Evolutionary conservation across 2,113 vertebrate genomes (phyloP), one percentile per base, ranked within the genome.

Genomic region (Galeopterus variegatus): DNA sequence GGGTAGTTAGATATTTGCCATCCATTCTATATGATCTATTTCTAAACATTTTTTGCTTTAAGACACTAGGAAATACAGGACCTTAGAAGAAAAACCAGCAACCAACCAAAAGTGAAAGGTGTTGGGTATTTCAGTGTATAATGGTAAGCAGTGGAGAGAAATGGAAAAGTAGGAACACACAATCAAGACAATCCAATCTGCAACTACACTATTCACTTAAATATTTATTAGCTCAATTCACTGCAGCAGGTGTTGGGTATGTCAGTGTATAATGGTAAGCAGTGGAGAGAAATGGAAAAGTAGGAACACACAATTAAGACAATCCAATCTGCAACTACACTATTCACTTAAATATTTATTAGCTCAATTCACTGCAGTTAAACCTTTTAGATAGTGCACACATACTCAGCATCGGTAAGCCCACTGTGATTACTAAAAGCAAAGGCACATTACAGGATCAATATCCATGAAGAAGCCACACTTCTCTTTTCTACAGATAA

Each of bases 341-440:
- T 77, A 67, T 73, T 58, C 28, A 28, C 64, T 73, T 87, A 84
- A 96, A 73, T 89, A 64, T 94, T 93, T 94, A 87, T 96, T 33
- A 60, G 36, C 60, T 85, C 0, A 0, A 24, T 90, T 94, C 83
- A 94, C 79, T 41, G 85, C 50, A 81, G 76, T 67, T 76, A 73
- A 92, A 86, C 9, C 4, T 86, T 86, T 97, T 65, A 86, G 81
- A 96, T 87, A 93, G 95, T 89, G 75, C 81, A 76, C 65, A 93
- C 52, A n/a, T 69, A 75, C 76, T 95, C 80, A 90, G 70, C 48
- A 54, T 54, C 70, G 69, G 45, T 23, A 36, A 97, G 70, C 6
- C 28, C 19, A 5, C 2, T 60, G 50, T 70, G 54, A 60, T 69
- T 50, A 54, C 26, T 69, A 75, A 14, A 36, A 45, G 31, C 72